phyloP scores from a whole-genome alignment of 2,888 invertebrate genomes.

The Meteorus cinctellus region DNA sequence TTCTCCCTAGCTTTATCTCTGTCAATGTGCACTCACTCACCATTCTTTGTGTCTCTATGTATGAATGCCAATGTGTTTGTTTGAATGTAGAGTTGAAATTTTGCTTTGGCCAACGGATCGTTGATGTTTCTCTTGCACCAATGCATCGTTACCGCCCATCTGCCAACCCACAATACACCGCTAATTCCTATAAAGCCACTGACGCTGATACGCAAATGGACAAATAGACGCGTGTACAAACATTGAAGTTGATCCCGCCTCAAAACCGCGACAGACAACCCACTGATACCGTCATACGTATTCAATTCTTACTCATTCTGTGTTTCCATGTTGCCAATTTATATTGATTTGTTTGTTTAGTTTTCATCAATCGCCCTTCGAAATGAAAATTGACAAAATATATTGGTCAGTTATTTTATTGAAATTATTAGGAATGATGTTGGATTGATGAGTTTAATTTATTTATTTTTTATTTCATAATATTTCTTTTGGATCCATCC shows the following conservation, averaged over 20 bases:
- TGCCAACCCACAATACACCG: slow-evolving; percentile 70
- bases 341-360: no score
- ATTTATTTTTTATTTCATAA: no score
- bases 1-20: not conserved
- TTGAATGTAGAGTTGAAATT: slow-evolving; percentile 1
- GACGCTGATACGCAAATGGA: slow-evolving; percentile 69
- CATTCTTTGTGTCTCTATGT: slow-evolving; percentile 16
- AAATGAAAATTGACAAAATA: no score
- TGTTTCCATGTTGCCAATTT: not conserved
- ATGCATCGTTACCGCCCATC: slow-evolving; percentile 65
- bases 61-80: slow-evolving; percentile 3
- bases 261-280: slow-evolving; percentile 40
- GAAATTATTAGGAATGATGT: no score
- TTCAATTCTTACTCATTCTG: not conserved
- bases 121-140: slow-evolving; percentile 60
- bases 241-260: slow-evolving; percentile 54
- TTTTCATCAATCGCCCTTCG: no score
- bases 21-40: slow-evolving; percentile 18
- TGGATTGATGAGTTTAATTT: no score
- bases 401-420: no score
- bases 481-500: no score
- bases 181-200: slow-evolving; percentile 72
- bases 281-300: slow-evolving; percentile 11
- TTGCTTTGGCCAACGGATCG: slow-evolving; percentile 48
- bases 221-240: slow-evolving; percentile 66